These are phyloP conservation scores for Kryptolebias marmoratus DNA, from an alignment of 2,113 vertebrate species.

Conservation along the genomic window DNA sequence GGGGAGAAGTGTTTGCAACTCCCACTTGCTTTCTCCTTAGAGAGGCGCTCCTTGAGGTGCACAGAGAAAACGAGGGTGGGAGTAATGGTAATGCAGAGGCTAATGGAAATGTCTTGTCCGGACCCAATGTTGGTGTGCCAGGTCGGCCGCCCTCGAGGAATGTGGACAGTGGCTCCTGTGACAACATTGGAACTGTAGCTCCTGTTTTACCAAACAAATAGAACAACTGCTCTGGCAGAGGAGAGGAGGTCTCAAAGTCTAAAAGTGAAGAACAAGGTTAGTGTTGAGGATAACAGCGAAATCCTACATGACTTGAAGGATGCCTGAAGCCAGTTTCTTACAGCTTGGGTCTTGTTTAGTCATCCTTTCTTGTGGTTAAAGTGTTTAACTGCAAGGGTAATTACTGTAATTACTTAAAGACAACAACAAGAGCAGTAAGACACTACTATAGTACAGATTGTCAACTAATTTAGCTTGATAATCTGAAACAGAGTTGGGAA, in stretches of 20 bases:
- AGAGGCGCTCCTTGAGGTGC: constrained; percentile 46
- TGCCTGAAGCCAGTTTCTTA: neutral
- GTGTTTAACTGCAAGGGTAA: neutral
- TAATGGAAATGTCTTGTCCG: constrained; percentile 83
- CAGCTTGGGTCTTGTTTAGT: neutral
- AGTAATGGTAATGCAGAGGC: constrained; percentile 53
- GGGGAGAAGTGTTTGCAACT: constrained; percentile 58
- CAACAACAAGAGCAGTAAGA: neutral
- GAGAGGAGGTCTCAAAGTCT: constrained; percentile 11
- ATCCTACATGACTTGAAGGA: neutral
- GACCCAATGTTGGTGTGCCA: constrained; percentile 42
- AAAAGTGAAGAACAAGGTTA: neutral
- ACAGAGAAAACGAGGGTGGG: constrained; percentile 24
- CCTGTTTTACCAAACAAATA: constrained; percentile 49
- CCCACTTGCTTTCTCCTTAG: constrained; percentile 54
- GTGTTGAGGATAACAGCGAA: neutral
- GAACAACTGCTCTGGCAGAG: constrained; percentile 6
- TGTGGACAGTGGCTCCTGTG: constrained; percentile 10
- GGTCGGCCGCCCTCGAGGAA: constrained; percentile 14
- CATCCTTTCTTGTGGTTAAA: neutral
- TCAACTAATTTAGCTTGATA: neutral
- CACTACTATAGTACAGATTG: neutral
- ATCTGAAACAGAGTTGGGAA: neutral
- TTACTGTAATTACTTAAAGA: neutral
- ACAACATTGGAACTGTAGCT: constrained; percentile 35